These are phyloP conservation scores for Oxytorus armatus DNA, from an alignment of 2,888 invertebrate species.

Conservation along the genomic window DNA sequence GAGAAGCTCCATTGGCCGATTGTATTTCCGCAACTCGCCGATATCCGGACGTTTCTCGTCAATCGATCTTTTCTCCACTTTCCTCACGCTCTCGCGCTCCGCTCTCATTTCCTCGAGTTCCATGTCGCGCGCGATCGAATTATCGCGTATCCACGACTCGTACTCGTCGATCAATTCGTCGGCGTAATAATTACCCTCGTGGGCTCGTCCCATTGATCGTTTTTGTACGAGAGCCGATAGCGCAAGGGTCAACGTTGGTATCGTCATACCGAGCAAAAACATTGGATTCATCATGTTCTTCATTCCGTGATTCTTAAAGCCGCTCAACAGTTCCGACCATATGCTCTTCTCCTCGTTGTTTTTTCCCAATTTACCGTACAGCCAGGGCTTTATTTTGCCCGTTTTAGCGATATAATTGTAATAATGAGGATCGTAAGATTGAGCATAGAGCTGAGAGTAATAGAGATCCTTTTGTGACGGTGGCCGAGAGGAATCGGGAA, in stretches of 20 bases:
- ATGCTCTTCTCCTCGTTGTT: conserved; percentile 76
- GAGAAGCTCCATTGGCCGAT: not conserved
- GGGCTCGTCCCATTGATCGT: conserved; percentile 75
- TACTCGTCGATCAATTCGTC: conserved; percentile 76
- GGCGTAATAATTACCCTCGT: conserved; percentile 21
- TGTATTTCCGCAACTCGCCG: not conserved
- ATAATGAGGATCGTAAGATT: conserved; percentile 81
- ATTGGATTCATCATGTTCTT: conserved; percentile 82
- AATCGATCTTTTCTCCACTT: conserved; percentile 6
- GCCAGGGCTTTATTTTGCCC: conserved; percentile 80
- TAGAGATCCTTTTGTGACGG: conserved; percentile 75
- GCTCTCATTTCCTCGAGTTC: not conserved
- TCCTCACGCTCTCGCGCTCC: not conserved
- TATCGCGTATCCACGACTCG: conserved; percentile 73
- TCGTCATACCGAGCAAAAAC: conserved; percentile 80
- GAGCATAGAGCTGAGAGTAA: conserved; percentile 80
- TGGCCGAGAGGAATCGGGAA: conserved; percentile 71
- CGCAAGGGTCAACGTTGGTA: conserved; percentile 81
- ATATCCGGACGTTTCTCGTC: not conserved
- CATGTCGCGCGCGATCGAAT: conserved; percentile 74
- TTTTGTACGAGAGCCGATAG: conserved; percentile 79
- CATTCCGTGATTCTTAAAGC: conserved; percentile 81
- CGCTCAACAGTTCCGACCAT: conserved; percentile 77
- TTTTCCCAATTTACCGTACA: conserved; percentile 79
- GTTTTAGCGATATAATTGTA: conserved; percentile 82